phyloP scores from a whole-genome alignment of 2,113 vertebrate genomes.

The Calyptomena viridis region DNA sequence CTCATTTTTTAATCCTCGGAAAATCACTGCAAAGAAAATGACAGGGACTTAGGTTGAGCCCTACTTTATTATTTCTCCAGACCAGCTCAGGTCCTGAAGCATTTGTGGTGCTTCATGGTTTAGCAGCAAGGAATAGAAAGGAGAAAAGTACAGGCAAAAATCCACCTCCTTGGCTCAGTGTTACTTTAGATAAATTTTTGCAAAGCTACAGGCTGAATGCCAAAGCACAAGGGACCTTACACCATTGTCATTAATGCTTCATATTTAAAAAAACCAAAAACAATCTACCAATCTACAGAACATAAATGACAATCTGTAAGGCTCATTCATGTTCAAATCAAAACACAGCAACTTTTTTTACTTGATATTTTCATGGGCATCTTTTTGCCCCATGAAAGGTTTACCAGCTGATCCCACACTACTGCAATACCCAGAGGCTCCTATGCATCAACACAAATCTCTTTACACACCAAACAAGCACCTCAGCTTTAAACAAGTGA shows the following conservation, averaged over 20 bases:
- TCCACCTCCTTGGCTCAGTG: background rate
- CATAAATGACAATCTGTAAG: background rate
- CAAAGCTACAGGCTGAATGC: background rate
- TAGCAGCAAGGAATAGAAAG: background rate
- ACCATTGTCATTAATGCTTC: too few species aligned
- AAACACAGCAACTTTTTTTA: background rate
- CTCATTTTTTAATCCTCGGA: background rate
- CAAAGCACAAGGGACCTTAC: background rate
- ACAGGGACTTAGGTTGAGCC: background rate
- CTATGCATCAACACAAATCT: background rate
- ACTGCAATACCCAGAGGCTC: background rate
- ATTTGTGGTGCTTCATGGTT: background rate
- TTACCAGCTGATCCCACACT: background rate
- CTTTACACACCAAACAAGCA: background rate
- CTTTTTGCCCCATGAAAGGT: background rate
- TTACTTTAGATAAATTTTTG: background rate
- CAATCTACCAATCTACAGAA: too few species aligned
- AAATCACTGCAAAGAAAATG: background rate
- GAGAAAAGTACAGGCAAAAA: background rate
- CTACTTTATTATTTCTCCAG: background rate
- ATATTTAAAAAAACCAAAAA: too few species aligned
- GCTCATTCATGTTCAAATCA: too few species aligned
- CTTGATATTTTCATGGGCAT: background rate
- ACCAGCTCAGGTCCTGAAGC: background rate
- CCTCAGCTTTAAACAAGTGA: background rate